phyloP scores from a whole-genome alignment of 2,888 invertebrate species.

The Plebejus argus region DNA sequence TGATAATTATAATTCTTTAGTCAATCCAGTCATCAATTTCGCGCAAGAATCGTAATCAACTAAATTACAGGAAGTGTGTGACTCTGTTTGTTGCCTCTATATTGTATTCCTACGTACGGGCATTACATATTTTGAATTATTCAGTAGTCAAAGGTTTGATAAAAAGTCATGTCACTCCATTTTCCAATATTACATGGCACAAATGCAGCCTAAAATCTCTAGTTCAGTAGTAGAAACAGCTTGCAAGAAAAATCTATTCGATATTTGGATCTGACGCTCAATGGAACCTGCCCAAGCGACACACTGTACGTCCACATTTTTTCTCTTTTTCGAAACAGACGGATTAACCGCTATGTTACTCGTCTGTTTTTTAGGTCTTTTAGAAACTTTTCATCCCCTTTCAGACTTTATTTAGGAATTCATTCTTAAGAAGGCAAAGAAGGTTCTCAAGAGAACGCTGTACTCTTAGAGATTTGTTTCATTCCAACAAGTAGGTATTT shows the following conservation, averaged over 20 bases:
- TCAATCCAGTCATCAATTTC: no score
- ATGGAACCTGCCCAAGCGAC: constrained; percentile 1
- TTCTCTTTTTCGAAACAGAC: constrained; percentile 4
- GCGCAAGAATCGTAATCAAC: no score
- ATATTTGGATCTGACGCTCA: background rate
- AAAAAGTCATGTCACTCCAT: background rate
- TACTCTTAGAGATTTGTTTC: background rate
- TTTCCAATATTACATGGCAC: background rate
- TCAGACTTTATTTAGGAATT: background rate
- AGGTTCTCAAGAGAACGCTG: background rate
- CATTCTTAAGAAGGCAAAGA: background rate
- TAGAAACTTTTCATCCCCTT: background rate
- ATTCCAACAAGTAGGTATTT: background rate
- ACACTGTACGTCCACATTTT: background rate
- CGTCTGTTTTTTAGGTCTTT: background rate
- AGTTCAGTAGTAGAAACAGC: background rate
- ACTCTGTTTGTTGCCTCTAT: no score
- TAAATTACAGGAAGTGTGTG: no score
- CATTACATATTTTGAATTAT: no score
- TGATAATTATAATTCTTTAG: no score
- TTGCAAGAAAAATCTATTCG: background rate
- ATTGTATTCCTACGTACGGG: no score
- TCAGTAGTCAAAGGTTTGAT: no score
- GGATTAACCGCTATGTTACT: constrained; percentile 7
- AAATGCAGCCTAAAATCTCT: background rate